A percentile compares a stretch with the other conserved stretches of the same genome.
Conservation (phyloP, 2,888 invertebrate species). For the Digitonthophagus gazella region DNA sequence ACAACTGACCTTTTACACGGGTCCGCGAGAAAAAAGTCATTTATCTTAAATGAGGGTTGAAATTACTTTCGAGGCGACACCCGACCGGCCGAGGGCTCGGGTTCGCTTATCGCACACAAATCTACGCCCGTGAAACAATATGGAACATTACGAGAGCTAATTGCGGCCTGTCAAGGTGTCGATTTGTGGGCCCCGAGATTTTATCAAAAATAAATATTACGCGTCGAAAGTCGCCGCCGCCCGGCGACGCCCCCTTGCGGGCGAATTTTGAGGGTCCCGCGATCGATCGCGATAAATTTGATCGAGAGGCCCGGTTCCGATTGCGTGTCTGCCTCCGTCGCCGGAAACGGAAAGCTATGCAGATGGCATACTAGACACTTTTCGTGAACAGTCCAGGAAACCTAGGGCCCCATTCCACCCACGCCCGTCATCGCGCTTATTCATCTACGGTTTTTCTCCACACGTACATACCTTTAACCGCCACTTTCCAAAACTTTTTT, state of each 20-base stretch:
- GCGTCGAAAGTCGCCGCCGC: constrained; percentile 40
- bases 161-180: constrained; percentile 54
- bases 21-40: constrained; percentile 49
- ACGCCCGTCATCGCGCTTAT: background rate
- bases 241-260: constrained; percentile 35
- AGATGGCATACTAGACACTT: constrained; percentile 52
- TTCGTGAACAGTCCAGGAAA: constrained; percentile 50
- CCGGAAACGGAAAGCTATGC: constrained; percentile 52
- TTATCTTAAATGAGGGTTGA: constrained; percentile 50
- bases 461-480: too few species aligned
- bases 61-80: constrained; percentile 40
- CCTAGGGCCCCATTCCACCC: constrained; percentile 30
- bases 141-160: constrained; percentile 50
- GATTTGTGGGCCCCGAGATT: constrained; percentile 52
- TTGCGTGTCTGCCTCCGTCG: constrained; percentile 48
- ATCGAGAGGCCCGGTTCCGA: constrained; percentile 52
- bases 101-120: constrained; percentile 34
- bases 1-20: constrained; percentile 50
- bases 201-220: constrained; percentile 54
- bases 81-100: constrained; percentile 35
- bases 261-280: constrained; percentile 37
- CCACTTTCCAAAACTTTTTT: too few species aligned
- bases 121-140: constrained; percentile 44
- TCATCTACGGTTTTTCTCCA: background rate
- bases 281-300: constrained; percentile 52